phyloP scores from a whole-genome alignment of 2,888 invertebrate species.

The Synergus laeviventris region DNA sequence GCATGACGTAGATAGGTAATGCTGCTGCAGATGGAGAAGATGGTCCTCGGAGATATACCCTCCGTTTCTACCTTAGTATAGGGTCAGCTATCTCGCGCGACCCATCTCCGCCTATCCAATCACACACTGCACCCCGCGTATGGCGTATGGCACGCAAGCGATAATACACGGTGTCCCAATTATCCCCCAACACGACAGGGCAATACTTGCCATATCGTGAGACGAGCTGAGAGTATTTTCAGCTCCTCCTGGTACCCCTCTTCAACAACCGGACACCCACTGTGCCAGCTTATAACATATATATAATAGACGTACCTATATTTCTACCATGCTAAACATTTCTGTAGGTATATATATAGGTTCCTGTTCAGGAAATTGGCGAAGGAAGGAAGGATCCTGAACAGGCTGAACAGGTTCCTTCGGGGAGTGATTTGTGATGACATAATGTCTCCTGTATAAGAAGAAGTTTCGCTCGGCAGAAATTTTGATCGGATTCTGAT shows the following conservation, averaged over 20 bases:
- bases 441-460: no score
- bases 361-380: no score
- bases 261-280: conserved; percentile 37
- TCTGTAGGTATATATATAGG: no score
- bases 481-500: no score
- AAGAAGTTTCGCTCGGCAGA: no score
- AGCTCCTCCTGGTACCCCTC: conserved; percentile 41
- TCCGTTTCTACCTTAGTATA: conserved; percentile 70
- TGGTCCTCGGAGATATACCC: conserved; percentile 73
- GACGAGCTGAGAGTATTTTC: conserved; percentile 46
- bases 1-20: conserved; percentile 74
- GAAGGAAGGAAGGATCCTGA: no score
- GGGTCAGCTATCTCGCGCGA: conserved; percentile 76
- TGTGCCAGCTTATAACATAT: background rate
- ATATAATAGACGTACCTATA: background rate
- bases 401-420: no score
- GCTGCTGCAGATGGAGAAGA: conserved; percentile 74
- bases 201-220: conserved; percentile 45
- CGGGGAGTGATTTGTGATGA: no score
- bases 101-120: conserved; percentile 76
- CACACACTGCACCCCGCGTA: conserved; percentile 72
- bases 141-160: conserved; percentile 74
- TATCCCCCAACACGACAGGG: conserved; percentile 66
- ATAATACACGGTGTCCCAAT: conserved; percentile 75
- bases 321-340: no score